These are phyloP conservation scores for Ricordea florida DNA, from an alignment of 92 coral and sea anemone species.

Conservation along the genomic window DNA sequence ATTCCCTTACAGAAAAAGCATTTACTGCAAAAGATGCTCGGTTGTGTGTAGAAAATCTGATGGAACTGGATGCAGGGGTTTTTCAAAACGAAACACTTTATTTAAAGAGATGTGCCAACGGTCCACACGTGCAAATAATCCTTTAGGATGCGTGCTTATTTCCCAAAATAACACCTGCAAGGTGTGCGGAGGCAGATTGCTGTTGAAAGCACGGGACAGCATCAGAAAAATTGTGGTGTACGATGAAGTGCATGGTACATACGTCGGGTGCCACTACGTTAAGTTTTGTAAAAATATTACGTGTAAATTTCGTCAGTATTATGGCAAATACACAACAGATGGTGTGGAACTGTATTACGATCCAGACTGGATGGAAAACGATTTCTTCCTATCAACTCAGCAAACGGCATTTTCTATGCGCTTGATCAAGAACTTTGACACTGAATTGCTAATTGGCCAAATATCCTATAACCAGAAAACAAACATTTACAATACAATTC, in stretches of 20 bases:
- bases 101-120: background rate
- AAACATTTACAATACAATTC: background rate
- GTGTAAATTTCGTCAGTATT: background rate
- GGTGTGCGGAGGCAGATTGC: background rate
- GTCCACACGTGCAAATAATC: background rate
- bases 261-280: background rate
- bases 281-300: background rate
- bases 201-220: background rate
- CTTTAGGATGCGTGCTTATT: conserved; percentile 4
- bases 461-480: background rate
- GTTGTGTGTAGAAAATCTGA: background rate
- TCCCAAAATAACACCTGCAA: background rate
- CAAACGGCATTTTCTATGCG: background rate
- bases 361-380: background rate
- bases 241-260: background rate
- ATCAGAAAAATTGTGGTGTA: background rate
- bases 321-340: background rate
- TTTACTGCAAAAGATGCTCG: background rate
- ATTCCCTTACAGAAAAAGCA: background rate
- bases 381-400: background rate
- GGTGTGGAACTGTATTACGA: background rate
- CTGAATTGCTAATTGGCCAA: background rate
- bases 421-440: background rate
- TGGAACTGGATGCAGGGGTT: background rate
- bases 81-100: background rate